These are phyloP conservation scores for Hylomyscus alleni DNA, from an alignment of 2,797 vertebrate species.

Conservation along the genomic window DNA sequence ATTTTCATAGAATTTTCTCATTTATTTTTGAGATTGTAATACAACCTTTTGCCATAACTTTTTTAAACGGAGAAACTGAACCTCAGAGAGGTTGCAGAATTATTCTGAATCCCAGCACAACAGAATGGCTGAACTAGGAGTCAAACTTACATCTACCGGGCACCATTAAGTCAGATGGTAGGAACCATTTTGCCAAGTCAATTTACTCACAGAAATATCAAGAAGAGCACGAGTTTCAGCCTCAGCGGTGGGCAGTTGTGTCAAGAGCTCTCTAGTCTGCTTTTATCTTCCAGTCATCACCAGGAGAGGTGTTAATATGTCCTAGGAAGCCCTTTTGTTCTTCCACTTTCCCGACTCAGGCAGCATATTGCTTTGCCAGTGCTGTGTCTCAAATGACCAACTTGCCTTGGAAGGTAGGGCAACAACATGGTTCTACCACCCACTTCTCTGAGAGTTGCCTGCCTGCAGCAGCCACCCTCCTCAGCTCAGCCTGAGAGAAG, in stretches of 20 bases:
- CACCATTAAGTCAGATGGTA: not conserved
- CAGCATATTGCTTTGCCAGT: not conserved
- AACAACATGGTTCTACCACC: not conserved
- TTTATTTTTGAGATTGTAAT: not conserved
- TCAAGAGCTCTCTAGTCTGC: not conserved
- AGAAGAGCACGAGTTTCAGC: not conserved
- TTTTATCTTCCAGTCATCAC: not conserved
- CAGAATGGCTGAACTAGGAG: not conserved
- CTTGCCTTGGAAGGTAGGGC: not conserved
- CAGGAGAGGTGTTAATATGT: not conserved
- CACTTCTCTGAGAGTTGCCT: not conserved
- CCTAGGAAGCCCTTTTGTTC: not conserved
- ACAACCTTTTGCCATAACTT: not conserved
- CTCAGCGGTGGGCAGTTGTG: accelerated
- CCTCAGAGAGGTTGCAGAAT: not conserved
- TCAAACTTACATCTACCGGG: not conserved
- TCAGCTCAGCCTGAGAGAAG: not conserved
- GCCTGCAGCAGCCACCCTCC: not conserved
- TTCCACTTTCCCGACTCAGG: not conserved
- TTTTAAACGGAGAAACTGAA: not conserved
- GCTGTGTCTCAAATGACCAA: not conserved
- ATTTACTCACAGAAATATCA: not conserved
- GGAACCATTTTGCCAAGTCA: conserved; percentile 13
- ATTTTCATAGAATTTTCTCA: not conserved
- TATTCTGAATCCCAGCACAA: not conserved